A percentile compares a stretch with the other conserved stretches of the same genome.
These are phyloP conservation scores for Megastigmus dorsalis DNA, from an alignment of 2,888 invertebrate species.

Conservation along the genomic window DNA sequence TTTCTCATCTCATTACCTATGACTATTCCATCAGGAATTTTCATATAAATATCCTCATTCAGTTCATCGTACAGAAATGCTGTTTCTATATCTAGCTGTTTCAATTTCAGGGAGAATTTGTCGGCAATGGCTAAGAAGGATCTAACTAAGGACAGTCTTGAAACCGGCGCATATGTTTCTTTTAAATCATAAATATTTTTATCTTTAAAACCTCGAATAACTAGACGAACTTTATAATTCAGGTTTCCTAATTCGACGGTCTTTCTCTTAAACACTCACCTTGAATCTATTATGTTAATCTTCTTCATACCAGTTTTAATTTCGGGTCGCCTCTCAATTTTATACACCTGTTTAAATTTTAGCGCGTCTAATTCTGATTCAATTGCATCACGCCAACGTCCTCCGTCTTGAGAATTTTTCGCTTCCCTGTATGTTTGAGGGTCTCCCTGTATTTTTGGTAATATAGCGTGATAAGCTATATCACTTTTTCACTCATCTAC, in stretches of 20 bases:
- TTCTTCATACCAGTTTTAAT: not conserved
- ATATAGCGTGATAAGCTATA: constrained; percentile 20
- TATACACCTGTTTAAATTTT: constrained; percentile 52
- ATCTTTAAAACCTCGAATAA: too few relatives aligned
- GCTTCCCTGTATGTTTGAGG: constrained; percentile 29
- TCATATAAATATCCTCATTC: constrained; percentile 45
- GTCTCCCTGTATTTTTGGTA: constrained; percentile 16
- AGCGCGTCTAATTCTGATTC: constrained; percentile 26
- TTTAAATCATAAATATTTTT: constrained; percentile 4
- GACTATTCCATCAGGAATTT: constrained; percentile 43
- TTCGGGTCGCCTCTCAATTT: constrained; percentile 40
- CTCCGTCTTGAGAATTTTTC: not conserved
- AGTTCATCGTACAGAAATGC: constrained; percentile 45
- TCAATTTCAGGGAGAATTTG: constrained; percentile 31
- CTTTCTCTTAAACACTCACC: constrained; percentile 49
- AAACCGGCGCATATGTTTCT: constrained; percentile 46
- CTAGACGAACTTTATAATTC: constrained; percentile 2
- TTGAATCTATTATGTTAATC: constrained; percentile 37
- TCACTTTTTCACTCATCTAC: not conserved
- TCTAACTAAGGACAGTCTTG: constrained; percentile 7
- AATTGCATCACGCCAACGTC: not conserved
- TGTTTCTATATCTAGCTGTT: constrained; percentile 50
- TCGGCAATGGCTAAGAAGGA: not conserved
- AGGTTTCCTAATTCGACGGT: constrained; percentile 49
- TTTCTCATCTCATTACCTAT: not conserved